Evolutionary conservation across 2,888 invertebrate genomes (phyloP).

Genomic region (Eupithecia insigniata): DNA sequence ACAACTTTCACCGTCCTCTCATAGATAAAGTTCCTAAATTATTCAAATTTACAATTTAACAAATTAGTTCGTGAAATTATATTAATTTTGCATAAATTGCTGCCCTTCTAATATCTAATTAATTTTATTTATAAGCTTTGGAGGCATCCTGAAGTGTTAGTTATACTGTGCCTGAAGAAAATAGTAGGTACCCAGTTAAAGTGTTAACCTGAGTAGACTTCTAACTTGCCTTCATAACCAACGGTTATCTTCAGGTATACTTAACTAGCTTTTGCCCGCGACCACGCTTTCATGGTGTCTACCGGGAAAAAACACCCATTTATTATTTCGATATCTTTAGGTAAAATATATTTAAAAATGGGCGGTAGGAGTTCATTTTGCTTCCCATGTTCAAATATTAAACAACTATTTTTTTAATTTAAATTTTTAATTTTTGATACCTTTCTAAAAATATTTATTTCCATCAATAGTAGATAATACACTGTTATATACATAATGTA

Average conservation of each 20-base stretch:
- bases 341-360: neutral
- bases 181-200: neutral
- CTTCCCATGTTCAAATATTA: neutral
- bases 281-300: neutral
- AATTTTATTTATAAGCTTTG: neutral
- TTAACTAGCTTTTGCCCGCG: no score
- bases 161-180: no score
- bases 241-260: no score
- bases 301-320: neutral
- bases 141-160: no score
- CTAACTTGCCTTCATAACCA: no score
- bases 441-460: no score
- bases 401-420: no score
- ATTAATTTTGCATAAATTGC: neutral
- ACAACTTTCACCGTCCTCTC: neutral
- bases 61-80: neutral
- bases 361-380: neutral
- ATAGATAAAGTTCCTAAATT: constrained; percentile 6
- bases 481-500: no score
- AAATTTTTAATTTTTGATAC: no score
- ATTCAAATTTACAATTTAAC: neutral
- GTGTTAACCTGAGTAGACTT: no score
- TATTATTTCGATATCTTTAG: neutral
- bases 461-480: no score
- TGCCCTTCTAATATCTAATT: neutral